phyloP scores from a whole-genome alignment of 1,140 invertebrate species.

The Parasteatoda tepidariorum region DNA sequence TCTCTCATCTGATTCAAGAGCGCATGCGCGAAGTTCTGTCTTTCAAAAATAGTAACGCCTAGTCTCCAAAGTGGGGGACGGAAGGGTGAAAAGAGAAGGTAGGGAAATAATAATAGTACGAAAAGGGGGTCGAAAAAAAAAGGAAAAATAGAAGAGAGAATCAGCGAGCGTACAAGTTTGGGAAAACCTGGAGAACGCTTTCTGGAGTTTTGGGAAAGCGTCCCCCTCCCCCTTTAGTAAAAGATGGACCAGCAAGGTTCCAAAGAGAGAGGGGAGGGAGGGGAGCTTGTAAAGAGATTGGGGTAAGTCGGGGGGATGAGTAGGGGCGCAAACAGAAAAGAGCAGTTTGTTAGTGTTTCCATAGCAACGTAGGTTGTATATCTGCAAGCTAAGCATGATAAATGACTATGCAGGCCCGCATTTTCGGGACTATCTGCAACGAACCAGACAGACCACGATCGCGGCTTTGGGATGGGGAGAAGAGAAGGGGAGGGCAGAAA shows the following conservation, averaged over 20 bases:
- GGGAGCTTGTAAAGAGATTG: constrained; percentile 46
- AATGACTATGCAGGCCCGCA: constrained; percentile 49
- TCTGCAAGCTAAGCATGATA: constrained; percentile 60
- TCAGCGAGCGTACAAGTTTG: constrained; percentile 13
- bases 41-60: constrained; percentile 51
- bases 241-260: constrained; percentile 2
- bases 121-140: background rate
- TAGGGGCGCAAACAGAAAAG: constrained; percentile 48
- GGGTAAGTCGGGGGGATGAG: constrained; percentile 8
- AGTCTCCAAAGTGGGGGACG: background rate
- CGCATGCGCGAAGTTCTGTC: constrained; percentile 42
- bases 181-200: constrained; percentile 30
- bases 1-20: background rate
- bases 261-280: background rate
- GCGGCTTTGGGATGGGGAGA: constrained; percentile 25
- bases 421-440: constrained; percentile 58
- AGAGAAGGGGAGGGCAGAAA: background rate
- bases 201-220: constrained; percentile 47
- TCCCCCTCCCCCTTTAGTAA: background rate
- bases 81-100: constrained; percentile 41
- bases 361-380: constrained; percentile 58
- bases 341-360: constrained; percentile 60
- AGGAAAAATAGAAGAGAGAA: constrained; percentile 9
- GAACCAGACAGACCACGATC: constrained; percentile 36
- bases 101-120: constrained; percentile 26